A percentile compares a stretch with the other conserved stretches of the same genome.
Evolutionary conservation across 2,888 invertebrate genomes (phyloP).

Genomic region (Eupithecia pulchellata): DNA sequence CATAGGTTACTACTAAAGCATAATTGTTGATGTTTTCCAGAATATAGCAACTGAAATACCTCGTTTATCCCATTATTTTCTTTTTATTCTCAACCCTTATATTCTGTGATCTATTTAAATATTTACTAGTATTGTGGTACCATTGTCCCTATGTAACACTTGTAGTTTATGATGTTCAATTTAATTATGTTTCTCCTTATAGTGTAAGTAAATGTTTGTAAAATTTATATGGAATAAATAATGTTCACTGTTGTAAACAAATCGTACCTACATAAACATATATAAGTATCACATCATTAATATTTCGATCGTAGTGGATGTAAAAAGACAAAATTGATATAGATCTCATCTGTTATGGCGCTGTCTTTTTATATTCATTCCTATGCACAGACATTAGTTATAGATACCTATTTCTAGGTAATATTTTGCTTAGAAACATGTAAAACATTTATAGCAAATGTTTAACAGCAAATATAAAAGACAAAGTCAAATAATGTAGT

Average conservation of each 20-base stretch:
- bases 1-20: constrained; percentile 31
- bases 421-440: constrained; percentile 34
- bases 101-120: constrained; percentile 63
- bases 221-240: constrained; percentile 30
- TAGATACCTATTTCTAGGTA: constrained; percentile 36
- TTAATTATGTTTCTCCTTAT: constrained; percentile 24
- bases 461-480: constrained; percentile 33
- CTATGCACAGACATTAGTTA: constrained; percentile 17
- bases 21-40: constrained; percentile 50
- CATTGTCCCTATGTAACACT: constrained; percentile 7
- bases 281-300: constrained; percentile 19
- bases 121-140: constrained; percentile 28
- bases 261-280: constrained; percentile 3
- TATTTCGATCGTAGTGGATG: constrained; percentile 13
- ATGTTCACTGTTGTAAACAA: constrained; percentile 36
- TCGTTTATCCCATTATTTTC: constrained; percentile 43
- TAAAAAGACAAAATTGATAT: constrained; percentile 8
- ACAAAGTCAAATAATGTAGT: constrained; percentile 46
- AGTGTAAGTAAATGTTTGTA: constrained; percentile 31
- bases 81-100: constrained; percentile 34
- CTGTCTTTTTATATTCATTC: constrained; percentile 24
- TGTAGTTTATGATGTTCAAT: constrained; percentile 2
- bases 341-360: not conserved
- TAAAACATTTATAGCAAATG: constrained; percentile 29
- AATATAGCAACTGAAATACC: constrained; percentile 49